phyloP scores from a whole-genome alignment of 2,113 vertebrate genomes.

The Terrapene triunguis region DNA sequence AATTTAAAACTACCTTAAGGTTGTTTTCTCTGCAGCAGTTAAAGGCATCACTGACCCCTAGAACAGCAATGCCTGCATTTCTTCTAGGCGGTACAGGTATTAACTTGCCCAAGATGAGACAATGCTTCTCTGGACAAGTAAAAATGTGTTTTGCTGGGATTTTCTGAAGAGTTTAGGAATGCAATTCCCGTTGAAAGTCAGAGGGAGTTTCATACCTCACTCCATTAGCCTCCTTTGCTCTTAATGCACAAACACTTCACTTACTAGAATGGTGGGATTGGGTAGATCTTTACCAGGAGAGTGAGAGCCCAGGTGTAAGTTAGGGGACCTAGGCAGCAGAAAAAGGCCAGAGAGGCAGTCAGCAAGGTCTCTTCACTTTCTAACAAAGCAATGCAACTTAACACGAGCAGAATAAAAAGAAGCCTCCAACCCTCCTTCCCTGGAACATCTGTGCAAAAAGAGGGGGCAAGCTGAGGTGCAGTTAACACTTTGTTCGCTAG shows the following conservation, averaged over 20 bases:
- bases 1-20: neutral
- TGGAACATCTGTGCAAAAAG: neutral
- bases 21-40: neutral
- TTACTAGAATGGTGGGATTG: neutral
- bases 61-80: neutral
- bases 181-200: neutral
- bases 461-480: neutral
- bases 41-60: neutral
- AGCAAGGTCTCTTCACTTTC: too few species aligned
- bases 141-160: neutral
- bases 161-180: neutral
- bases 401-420: neutral
- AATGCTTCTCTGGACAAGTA: neutral
- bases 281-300: neutral
- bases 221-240: neutral
- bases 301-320: neutral
- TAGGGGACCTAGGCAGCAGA: neutral
- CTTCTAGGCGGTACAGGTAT: neutral
- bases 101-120: neutral
- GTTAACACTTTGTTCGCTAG: neutral
- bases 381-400: neutral
- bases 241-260: fast-evolving
- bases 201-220: neutral
- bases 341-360: neutral
- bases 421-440: neutral